Percentiles rank a stretch among this genome's conserved stretches.
Conservation (phyloP, 2,888 invertebrate species). For the Cabera pusaria region DNA sequence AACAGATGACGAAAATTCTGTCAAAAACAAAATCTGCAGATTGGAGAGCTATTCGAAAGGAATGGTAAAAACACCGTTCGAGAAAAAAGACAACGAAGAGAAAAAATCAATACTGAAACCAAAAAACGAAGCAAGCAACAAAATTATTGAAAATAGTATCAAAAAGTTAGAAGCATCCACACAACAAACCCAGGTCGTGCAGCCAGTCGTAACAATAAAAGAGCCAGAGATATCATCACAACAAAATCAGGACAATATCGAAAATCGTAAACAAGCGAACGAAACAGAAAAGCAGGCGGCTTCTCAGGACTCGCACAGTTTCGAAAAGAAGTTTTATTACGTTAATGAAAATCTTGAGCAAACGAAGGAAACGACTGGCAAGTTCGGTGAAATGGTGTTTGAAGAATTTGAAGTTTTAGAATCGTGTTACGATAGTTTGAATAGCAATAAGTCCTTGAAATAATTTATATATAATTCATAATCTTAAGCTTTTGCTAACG, state of each 20-base stretch:
- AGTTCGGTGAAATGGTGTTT: conserved; percentile 93
- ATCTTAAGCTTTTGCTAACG: conserved; percentile 59
- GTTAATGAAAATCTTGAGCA: conserved; percentile 83
- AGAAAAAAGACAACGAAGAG: conserved; percentile 58
- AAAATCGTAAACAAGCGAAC: conserved; percentile 36
- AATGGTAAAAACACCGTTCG: conserved; percentile 71
- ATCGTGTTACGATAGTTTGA: conserved; percentile 84
- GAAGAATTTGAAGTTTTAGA: conserved; percentile 91
- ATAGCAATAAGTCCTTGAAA: conserved; percentile 78
- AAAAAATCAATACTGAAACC: conserved; percentile 43
- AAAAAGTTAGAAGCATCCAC: conserved; percentile 38
- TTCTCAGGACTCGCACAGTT: conserved; percentile 52
- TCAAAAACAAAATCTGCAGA: conserved; percentile 77
- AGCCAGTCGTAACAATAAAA: conserved; percentile 28
- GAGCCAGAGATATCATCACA: conserved; percentile 38
- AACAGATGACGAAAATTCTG: conserved; percentile 74
- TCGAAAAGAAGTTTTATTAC: conserved; percentile 84
- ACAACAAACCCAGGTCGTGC: conserved; percentile 37
- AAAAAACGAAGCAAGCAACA: conserved; percentile 38
- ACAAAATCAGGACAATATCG: conserved; percentile 37
- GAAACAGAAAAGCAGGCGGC: conserved; percentile 48
- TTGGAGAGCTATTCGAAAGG: conserved; percentile 79
- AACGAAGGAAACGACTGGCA: conserved; percentile 81
- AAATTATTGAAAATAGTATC: conserved; percentile 21
- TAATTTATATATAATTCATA: conserved; percentile 48